Conservation (phyloP, 1,140 invertebrate species). For the Drosophila bocqueti region DNA sequence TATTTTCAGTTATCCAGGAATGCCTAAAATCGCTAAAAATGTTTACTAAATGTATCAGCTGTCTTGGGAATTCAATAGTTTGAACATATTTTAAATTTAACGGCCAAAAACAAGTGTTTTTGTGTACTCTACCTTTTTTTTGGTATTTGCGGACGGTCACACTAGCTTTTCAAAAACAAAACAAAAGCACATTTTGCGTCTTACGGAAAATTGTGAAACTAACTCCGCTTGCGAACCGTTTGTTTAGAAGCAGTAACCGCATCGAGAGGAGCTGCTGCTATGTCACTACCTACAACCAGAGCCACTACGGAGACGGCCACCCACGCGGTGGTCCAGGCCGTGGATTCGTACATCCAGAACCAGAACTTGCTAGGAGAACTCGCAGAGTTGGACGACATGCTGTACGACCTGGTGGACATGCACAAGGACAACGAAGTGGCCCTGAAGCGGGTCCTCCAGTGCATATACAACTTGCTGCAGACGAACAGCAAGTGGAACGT, state of each 20-base stretch:
- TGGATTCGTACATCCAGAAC: constrained; percentile 66
- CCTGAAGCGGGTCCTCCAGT: constrained; percentile 59
- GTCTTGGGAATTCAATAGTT: neutral
- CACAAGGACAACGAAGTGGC: constrained; percentile 60
- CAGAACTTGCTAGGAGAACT: constrained; percentile 69
- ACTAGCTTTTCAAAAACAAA: constrained; percentile 3
- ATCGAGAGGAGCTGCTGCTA: constrained; percentile 7
- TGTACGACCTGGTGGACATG: constrained; percentile 55
- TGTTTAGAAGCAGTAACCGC: too few relatives aligned
- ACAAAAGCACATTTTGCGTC: constrained; percentile 5
- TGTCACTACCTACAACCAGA: constrained; percentile 59
- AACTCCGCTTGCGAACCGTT: too few relatives aligned
- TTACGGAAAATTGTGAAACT: constrained; percentile 32
- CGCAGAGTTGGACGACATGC: constrained; percentile 66
- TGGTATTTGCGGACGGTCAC: neutral
- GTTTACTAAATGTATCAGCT: too few relatives aligned
- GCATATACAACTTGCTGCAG: constrained; percentile 62
- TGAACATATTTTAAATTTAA: neutral
- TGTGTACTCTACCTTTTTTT: neutral
- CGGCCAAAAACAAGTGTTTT: neutral
- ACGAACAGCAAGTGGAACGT: constrained; percentile 60
- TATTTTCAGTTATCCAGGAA: too few relatives aligned
- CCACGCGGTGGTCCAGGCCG: constrained; percentile 60
- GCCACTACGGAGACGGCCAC: constrained; percentile 55
- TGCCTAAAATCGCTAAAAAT: too few relatives aligned